These are phyloP conservation scores for Pachyuromys duprasi DNA, from an alignment of 2,797 vertebrate genomes.

Conservation along the genomic window DNA sequence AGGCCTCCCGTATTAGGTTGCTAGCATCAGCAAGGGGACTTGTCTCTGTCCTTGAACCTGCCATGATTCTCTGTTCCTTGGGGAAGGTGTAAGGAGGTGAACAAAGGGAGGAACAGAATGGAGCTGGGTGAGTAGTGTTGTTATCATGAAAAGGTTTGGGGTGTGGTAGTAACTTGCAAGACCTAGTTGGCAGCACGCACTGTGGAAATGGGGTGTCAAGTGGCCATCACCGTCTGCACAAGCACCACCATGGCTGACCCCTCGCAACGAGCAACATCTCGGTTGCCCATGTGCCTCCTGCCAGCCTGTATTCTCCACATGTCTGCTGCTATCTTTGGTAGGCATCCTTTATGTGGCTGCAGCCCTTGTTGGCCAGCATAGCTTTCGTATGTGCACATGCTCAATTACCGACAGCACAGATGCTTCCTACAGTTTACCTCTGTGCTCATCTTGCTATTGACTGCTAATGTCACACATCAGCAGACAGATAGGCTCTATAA, in stretches of 20 bases:
- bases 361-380: background rate
- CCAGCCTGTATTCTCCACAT: background rate
- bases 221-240: background rate
- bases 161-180: background rate
- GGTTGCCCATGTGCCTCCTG: background rate
- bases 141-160: background rate
- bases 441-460: background rate
- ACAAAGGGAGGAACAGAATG: background rate
- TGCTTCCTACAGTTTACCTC: no score
- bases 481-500: background rate
- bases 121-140: background rate
- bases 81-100: background rate
- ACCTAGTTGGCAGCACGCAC: background rate
- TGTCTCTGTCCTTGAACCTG: background rate
- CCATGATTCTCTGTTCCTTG: background rate
- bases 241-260: no score
- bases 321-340: background rate
- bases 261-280: background rate
- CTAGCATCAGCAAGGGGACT: background rate
- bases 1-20: background rate
- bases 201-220: background rate
- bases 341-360: background rate
- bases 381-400: background rate
- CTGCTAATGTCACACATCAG: background rate
- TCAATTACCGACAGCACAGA: background rate